Evolutionary conservation across 1,140 invertebrate genomes (phyloP).

Genomic region (Leguminivora glycinivorella): DNA sequence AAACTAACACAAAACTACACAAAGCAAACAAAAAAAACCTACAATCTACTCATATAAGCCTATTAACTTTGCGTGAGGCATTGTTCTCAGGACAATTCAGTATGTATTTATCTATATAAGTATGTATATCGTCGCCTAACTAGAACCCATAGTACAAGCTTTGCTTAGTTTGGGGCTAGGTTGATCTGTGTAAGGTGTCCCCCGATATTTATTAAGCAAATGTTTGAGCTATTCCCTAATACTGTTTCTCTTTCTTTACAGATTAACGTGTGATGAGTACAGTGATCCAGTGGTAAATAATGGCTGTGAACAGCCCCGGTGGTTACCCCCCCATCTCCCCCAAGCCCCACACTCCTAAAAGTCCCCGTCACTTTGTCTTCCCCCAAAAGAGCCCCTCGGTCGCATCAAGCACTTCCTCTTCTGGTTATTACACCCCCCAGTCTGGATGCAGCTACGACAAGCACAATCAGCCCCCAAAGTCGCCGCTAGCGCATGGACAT

Average conservation of each 20-base stretch:
- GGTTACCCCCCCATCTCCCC: conserved; percentile 74
- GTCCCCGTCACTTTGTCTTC: conserved; percentile 74
- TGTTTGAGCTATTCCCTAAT: no score
- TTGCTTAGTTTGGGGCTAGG: no score
- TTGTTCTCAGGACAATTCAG: no score
- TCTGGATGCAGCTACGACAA: conserved; percentile 76
- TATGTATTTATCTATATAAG: no score
- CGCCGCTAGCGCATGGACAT: conserved; percentile 65
- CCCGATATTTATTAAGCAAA: no score
- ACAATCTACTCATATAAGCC: no score
- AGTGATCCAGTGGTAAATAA: conserved; percentile 39
- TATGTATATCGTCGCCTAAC: no score
- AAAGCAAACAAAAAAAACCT: no score
- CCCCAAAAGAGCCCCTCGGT: conserved; percentile 77
- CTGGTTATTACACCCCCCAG: conserved; percentile 76
- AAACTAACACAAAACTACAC: no score
- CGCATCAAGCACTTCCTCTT: conserved; percentile 73
- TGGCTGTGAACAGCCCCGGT: conserved; percentile 77
- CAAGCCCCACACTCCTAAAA: conserved; percentile 75
- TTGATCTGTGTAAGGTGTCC: no score
- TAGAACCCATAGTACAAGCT: no score
- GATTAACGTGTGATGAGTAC: conserved; percentile 33
- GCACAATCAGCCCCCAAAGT: conserved; percentile 68
- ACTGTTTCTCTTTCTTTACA: conserved; percentile 39
- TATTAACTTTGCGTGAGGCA: no score